phyloP scores from a whole-genome alignment of 35 echinoderm and acorn worm species.

The Heliocidaris erythrogramma region DNA sequence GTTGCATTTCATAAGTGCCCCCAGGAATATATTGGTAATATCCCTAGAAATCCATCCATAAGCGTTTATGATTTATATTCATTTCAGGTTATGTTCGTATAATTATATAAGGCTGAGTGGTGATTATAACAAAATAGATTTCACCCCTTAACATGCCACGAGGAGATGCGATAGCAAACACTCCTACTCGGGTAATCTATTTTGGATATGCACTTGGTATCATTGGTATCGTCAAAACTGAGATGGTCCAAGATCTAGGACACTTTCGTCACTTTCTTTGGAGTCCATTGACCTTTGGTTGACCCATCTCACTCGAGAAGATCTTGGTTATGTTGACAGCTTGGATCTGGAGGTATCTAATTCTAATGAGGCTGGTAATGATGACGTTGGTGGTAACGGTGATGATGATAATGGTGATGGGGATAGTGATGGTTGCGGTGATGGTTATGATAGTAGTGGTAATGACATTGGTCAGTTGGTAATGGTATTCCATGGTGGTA shows the following conservation, averaged over 20 bases:
- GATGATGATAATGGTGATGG: background rate
- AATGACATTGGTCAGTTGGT: too few species aligned
- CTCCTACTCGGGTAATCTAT: background rate
- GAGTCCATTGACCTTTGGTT: background rate
- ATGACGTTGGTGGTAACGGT: background rate
- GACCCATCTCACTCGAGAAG: background rate
- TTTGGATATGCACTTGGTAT: background rate
- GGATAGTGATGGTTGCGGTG: background rate
- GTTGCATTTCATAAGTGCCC: too few species aligned
- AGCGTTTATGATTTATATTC: too few species aligned
- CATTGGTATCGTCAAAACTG: background rate
- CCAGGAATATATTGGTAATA: too few species aligned
- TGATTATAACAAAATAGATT: too few species aligned
- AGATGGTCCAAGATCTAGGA: background rate
- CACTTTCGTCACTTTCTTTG: background rate
- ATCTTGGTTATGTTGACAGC: background rate
- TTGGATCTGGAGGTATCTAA: background rate
- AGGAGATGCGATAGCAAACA: too few species aligned
- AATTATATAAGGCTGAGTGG: too few species aligned
- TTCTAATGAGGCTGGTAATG: background rate
- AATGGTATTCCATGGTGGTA: too few species aligned
- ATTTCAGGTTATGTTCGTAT: too few species aligned
- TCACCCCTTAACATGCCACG: too few species aligned
- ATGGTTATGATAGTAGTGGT: background rate
- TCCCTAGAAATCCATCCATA: too few species aligned